Percentiles rank a stretch among this genome's conserved stretches.
Conservation (phyloP, 2,888 invertebrate species). For the Dromius quadrimaculatus region DNA sequence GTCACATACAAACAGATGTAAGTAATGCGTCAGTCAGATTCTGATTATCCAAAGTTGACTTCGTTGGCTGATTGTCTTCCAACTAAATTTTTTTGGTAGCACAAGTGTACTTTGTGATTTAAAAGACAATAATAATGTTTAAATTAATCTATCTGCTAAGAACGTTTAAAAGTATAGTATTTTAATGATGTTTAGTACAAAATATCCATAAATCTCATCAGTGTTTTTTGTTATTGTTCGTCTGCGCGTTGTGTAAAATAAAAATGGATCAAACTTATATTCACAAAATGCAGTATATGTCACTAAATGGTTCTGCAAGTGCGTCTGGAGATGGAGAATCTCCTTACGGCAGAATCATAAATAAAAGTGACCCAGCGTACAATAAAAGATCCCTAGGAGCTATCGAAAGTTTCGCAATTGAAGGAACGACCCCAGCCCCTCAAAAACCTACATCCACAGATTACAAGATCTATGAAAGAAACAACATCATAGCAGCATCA, state of each 20-base stretch:
- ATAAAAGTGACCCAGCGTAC: conserved; percentile 61
- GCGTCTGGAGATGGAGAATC: conserved; percentile 58
- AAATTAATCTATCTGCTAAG: conserved; percentile 1
- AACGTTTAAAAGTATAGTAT: not conserved
- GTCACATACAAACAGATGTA: conserved; percentile 42
- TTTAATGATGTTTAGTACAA: not conserved
- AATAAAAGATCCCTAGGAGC: conserved; percentile 72
- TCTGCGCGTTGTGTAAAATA: conserved; percentile 6
- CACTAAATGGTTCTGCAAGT: conserved; percentile 57
- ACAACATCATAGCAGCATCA: conserved; percentile 81
- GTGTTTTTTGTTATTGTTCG: conserved; percentile 19
- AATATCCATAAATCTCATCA: not conserved
- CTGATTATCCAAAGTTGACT: conserved; percentile 13
- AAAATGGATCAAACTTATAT: conserved; percentile 61
- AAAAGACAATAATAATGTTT: conserved; percentile 9
- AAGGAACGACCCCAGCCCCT: conserved; percentile 60
- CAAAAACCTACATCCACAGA: conserved; percentile 62
- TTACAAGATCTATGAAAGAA: conserved; percentile 76
- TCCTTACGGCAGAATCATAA: conserved; percentile 64
- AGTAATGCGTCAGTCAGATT: conserved; percentile 40
- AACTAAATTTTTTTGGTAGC: conserved; percentile 1
- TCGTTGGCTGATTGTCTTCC: not conserved
- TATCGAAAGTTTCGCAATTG: conserved; percentile 75
- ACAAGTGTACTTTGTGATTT: conserved; percentile 5
- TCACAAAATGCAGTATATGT: conserved; percentile 63